Percentiles rank a stretch among this genome's conserved stretches.
Conservation (phyloP, 2,797 vertebrate genomes). For the Eremophila alpestris region DNA sequence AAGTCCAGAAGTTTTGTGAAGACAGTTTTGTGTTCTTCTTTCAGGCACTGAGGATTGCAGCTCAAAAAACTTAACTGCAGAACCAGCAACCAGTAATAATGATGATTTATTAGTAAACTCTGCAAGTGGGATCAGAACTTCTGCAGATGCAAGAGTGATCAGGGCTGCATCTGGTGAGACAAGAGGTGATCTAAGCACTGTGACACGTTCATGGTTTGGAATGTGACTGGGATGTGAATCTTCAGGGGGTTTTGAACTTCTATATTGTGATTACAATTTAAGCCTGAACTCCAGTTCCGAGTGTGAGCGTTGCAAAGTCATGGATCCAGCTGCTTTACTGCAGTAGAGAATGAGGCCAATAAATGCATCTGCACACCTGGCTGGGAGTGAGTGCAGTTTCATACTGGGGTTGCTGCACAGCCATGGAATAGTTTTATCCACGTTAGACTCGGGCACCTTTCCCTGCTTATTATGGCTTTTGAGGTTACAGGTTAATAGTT, state of each 20-base stretch:
- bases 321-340: neutral
- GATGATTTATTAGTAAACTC: neutral
- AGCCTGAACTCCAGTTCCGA: neutral
- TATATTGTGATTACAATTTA: neutral
- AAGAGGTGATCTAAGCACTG: neutral
- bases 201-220: neutral
- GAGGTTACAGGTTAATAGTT: neutral
- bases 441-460: neutral
- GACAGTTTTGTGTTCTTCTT: neutral
- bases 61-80: neutral
- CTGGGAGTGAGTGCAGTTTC: neutral
- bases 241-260: neutral
- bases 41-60: conserved; percentile 33
- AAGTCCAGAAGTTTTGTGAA: neutral
- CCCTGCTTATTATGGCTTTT: neutral
- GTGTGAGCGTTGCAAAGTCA: neutral
- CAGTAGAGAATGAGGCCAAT: neutral
- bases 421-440: neutral
- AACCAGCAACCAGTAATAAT: neutral
- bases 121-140: neutral
- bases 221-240: neutral
- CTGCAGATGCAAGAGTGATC: neutral
- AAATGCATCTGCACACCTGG: neutral
- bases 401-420: neutral
- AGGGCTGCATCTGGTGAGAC: neutral